Evolutionary conservation across 53 echinoderm and acorn worm genomes (phyloP).

Genomic region (Actinopyga echinites): DNA sequence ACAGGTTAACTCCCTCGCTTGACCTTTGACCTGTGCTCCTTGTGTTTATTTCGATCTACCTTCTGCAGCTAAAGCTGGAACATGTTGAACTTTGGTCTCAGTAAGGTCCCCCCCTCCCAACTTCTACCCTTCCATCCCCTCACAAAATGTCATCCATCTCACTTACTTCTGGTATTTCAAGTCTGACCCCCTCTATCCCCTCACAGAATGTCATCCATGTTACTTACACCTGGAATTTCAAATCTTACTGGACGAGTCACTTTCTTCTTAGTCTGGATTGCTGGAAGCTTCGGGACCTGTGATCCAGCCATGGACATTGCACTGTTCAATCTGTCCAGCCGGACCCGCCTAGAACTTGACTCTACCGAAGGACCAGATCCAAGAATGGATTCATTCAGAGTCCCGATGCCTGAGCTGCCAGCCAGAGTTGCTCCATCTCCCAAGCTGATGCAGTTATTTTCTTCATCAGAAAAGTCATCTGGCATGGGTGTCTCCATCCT

Average conservation of each 20-base stretch:
- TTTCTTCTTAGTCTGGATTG: conserved; percentile 60
- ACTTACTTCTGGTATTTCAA: conserved; percentile 63
- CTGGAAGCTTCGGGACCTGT: conserved; percentile 78
- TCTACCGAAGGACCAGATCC: conserved; percentile 1
- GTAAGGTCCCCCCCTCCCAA: too few species aligned
- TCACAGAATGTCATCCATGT: conserved; percentile 66
- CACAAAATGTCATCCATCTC: conserved; percentile 63
- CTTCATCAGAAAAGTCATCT: conserved; percentile 55
- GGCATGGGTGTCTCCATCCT: conserved; percentile 82
- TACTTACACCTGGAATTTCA: conserved; percentile 61
- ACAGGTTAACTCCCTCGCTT: too few species aligned
- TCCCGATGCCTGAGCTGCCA: conserved; percentile 37
- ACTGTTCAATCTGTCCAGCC: background rate
- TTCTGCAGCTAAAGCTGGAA: too few species aligned
- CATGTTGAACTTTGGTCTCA: too few species aligned
- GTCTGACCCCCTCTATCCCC: background rate
- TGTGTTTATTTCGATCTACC: too few species aligned
- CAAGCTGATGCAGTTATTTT: conserved; percentile 60
- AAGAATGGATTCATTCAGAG: conserved; percentile 22
- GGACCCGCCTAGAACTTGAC: background rate
- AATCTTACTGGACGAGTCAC: conserved; percentile 58
- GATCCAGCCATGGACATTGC: conserved; percentile 38
- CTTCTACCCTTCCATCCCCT: background rate
- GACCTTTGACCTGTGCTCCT: too few species aligned
- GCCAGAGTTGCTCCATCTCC: background rate